Base-by-base conservation (phyloP, 2,113 vertebrate species). In the Rhinolophus ferrumequinum region DNA sequence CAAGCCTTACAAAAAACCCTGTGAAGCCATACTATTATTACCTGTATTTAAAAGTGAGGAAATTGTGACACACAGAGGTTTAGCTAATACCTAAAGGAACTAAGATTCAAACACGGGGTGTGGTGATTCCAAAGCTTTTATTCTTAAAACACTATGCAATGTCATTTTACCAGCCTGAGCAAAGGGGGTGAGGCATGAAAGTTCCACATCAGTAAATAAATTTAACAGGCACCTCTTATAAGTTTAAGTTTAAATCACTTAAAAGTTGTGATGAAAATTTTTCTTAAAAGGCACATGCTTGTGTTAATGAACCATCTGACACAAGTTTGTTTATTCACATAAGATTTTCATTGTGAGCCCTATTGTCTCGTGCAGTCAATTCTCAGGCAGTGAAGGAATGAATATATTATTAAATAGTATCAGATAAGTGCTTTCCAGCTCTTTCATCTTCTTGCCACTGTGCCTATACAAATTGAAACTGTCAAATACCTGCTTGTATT, bases 61-160 rank as follows among this genome's bases (percentile, higher is more conserved):
- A 92, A 79, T 84, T 87, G 89, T 93, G 16, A 83, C 21, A 30
- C 26, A 52, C 6, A 69, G 21, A 72, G 26, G 19, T 82, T 90
- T 90, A 90, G 38, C 56, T 93, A 54, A 18, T 76, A 75, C 80
- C 19, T 90, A 62, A 47, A 69, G 22, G 28, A 94, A 75, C 47
- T 84, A 79, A 70, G 15, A 88, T 91, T 77, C 52, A 70, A 5
- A 62, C 15, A 22, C 64, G 4, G n/a, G 54, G 21, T 66, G n/a
- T 94, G 41, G 88, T 84, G n/a, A 84, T 67, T 35, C 54, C 66
- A 89, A 75, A 94, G n/a, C 38, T 88, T 81, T 2, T 94, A n/a
- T 72, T 81, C 22, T 91, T 91, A 50, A 69, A 87, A 56, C 28
- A n/a, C 28, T 62, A 10, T 72, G 9, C 33, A 82, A 3, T 50